A percentile compares a stretch with the other conserved stretches of the same genome.
Conservation (phyloP, 2,888 invertebrate species). For the Calliphora vomitoria region DNA sequence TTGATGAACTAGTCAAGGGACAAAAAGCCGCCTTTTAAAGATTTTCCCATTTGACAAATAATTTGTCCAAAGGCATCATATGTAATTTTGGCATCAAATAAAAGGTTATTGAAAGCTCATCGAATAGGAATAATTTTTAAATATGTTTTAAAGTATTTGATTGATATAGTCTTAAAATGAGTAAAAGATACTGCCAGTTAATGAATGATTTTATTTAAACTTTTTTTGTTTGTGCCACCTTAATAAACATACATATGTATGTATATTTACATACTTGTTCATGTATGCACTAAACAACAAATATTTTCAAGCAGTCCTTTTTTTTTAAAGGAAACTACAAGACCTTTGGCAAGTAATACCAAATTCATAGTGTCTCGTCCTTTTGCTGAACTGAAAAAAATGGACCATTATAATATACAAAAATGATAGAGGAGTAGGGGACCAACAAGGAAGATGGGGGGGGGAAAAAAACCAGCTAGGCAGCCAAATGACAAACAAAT, state of each 20-base stretch:
- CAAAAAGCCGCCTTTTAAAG: too few relatives aligned
- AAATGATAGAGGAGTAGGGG: conserved; percentile 16
- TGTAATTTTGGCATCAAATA: too few relatives aligned
- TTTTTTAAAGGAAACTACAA: conserved; percentile 55
- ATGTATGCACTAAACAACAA: conserved; percentile 24
- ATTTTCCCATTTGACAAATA: too few relatives aligned
- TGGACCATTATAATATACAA: conserved; percentile 23
- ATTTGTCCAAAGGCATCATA: too few relatives aligned
- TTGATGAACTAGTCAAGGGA: too few relatives aligned
- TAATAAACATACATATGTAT: conserved; percentile 11
- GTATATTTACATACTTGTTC: conserved; percentile 14
- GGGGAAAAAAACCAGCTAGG: conserved; percentile 76
- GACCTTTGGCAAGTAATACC: conserved; percentile 67
- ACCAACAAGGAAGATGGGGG: conserved; percentile 30
- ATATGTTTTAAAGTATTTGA: too few relatives aligned
- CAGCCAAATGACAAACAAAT: conserved; percentile 83
- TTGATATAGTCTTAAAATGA: too few relatives aligned
- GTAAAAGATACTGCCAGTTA: too few relatives aligned
- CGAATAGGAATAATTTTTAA: too few relatives aligned
- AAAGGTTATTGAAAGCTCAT: too few relatives aligned
- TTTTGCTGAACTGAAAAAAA: conserved; percentile 47
- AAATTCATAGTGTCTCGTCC: conserved; percentile 57
- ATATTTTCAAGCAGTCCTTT: conserved; percentile 45
- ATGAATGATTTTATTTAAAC: too few relatives aligned
- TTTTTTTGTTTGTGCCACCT: too few relatives aligned